Evolutionary conservation across 2,888 invertebrate species (phyloP).

Genomic region (Cyaniris semiargus): DNA sequence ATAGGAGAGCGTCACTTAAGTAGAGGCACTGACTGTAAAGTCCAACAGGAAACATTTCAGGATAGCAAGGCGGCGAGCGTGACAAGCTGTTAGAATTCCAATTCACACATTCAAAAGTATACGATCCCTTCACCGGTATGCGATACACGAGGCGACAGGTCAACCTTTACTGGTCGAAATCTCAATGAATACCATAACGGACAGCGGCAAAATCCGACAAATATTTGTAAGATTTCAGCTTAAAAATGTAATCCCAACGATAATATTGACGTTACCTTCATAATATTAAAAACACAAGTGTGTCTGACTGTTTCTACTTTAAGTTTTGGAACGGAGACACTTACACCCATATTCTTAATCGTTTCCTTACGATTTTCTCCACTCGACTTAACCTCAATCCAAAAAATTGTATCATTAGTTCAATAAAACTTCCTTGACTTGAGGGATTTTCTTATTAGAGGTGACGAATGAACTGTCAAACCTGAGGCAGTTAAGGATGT

Average conservation of each 20-base stretch:
- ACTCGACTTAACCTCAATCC: too few relatives aligned
- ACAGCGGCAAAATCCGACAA: background rate
- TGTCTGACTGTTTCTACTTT: too few relatives aligned
- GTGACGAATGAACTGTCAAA: too few relatives aligned
- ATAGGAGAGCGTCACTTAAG: background rate
- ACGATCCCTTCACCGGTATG: background rate
- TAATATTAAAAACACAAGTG: too few relatives aligned
- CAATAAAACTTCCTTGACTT: too few relatives aligned
- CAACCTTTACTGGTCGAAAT: background rate
- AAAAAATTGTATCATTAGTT: too few relatives aligned
- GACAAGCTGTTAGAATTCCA: constrained; percentile 2
- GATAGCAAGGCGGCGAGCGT: background rate
- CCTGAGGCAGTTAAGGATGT: too few relatives aligned
- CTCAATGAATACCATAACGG: constrained; percentile 8
- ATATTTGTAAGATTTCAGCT: background rate
- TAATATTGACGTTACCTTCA: too few relatives aligned
- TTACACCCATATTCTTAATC: too few relatives aligned
- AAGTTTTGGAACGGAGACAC: too few relatives aligned
- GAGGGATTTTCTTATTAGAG: too few relatives aligned
- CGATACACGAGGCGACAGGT: background rate
- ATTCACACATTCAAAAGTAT: background rate
- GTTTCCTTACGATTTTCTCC: too few relatives aligned
- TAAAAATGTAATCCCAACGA: background rate
- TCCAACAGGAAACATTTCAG: background rate
- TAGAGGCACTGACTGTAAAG: background rate